Evolutionary conservation across 2,797 vertebrate genomes (phyloP).

Genomic region (Buphagus erythrorhynchus): DNA sequence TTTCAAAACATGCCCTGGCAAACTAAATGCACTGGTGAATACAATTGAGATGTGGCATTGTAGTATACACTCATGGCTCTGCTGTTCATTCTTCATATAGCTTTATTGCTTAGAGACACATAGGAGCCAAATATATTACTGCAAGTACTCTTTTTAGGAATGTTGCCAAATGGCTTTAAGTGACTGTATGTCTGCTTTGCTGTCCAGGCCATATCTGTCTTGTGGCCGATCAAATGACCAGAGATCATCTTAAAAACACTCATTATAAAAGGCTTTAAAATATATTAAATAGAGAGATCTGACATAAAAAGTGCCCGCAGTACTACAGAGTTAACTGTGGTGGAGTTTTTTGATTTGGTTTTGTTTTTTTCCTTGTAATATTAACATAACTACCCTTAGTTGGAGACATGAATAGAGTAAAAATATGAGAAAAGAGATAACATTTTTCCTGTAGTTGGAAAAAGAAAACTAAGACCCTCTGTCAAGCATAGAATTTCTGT

Average conservation of each 20-base stretch:
- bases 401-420: background rate
- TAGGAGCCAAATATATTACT: background rate
- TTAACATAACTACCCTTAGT: background rate
- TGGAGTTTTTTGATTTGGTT: background rate
- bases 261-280: background rate
- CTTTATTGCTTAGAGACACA: background rate
- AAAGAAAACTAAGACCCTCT: background rate
- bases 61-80: background rate
- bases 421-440: background rate
- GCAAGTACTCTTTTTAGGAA: background rate
- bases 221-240: background rate
- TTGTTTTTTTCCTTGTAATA: background rate
- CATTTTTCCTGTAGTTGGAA: background rate
- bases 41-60: background rate
- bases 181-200: background rate
- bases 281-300: background rate
- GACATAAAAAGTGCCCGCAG: background rate
- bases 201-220: background rate
- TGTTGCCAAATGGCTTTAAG: background rate
- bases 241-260: background rate
- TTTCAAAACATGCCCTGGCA: background rate
- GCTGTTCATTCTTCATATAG: background rate
- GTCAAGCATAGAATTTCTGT: background rate
- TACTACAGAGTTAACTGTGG: accelerated
- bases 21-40: background rate